Evolutionary conservation across 2,888 invertebrate genomes (phyloP).

Genomic region (Nectonema munidae): DNA sequence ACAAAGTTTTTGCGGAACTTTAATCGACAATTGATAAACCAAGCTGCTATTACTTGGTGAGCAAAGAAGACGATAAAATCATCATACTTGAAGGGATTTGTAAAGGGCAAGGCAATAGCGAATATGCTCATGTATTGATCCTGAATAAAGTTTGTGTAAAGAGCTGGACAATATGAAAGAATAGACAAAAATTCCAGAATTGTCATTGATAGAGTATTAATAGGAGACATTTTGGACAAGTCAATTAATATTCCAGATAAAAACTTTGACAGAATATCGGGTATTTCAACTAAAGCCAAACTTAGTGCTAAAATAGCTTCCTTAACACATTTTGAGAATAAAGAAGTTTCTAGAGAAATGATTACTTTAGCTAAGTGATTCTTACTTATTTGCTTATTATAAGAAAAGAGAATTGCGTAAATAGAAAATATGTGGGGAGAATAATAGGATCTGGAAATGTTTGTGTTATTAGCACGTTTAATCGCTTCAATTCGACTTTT

Average conservation of each 20-base stretch:
- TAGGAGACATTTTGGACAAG: conserved; percentile 1
- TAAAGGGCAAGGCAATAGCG: neutral
- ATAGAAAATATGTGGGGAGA: too few species aligned
- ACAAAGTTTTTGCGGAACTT: neutral
- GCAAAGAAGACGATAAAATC: neutral
- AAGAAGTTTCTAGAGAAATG: too few species aligned
- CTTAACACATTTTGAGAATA: too few species aligned
- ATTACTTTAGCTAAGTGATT: too few species aligned
- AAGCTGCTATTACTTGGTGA: neutral
- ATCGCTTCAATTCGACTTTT: too few species aligned
- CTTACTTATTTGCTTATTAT: too few species aligned
- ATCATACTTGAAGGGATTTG: neutral
- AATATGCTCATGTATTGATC: conserved; percentile 1
- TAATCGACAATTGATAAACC: neutral
- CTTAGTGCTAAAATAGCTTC: too few species aligned
- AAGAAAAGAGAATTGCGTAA: too few species aligned
- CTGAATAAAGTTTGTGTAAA: neutral
- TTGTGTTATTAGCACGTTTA: too few species aligned
- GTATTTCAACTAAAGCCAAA: neutral
- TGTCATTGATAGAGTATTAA: neutral
- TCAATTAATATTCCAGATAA: neutral
- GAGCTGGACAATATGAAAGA: neutral
- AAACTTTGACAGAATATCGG: neutral
- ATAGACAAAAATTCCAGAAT: neutral
- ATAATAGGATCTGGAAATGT: too few species aligned